phyloP scores from a whole-genome alignment of 1,140 invertebrate genomes.

The Drosophila mayri region DNA sequence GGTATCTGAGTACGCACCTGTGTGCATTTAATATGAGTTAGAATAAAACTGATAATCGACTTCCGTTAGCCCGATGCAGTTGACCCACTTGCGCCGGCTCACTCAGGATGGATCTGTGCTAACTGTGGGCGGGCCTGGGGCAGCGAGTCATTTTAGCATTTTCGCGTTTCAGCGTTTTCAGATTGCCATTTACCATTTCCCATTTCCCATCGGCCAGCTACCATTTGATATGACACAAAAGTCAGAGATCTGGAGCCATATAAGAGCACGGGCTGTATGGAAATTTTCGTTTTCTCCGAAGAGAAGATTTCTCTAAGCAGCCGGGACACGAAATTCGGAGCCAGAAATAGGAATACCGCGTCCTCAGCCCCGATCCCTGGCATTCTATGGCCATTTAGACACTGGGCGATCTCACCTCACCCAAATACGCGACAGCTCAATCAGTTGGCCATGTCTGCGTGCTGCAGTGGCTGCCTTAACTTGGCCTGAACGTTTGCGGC shows the following conservation, averaged over 20 bases:
- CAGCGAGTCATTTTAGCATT: constrained; percentile 20
- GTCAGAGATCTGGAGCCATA: constrained; percentile 59
- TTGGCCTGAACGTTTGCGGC: constrained; percentile 31
- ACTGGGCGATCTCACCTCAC: constrained; percentile 75
- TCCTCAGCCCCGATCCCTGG: not conserved
- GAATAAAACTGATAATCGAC: constrained; percentile 54
- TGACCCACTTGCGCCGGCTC: constrained; percentile 45
- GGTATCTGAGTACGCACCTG: constrained; percentile 46
- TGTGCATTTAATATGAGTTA: constrained; percentile 58
- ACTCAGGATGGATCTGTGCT: constrained; percentile 25
- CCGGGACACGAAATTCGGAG: constrained; percentile 53
- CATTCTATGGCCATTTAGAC: constrained; percentile 44
- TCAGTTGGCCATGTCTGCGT: constrained; percentile 80
- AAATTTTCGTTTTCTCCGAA: constrained; percentile 61
- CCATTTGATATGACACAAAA: constrained; percentile 73
- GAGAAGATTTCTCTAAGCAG: constrained; percentile 53
- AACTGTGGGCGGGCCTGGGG: constrained; percentile 59
- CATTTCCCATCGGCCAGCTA: constrained; percentile 2
- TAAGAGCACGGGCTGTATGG: constrained; percentile 58
- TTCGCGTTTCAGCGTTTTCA: not conserved
- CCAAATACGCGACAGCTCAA: constrained; percentile 81
- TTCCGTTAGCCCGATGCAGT: constrained; percentile 47
- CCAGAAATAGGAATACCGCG: constrained; percentile 42
- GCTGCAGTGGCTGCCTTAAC: constrained; percentile 41
- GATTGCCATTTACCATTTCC: constrained; percentile 19